These are phyloP conservation scores for Himalopsyche phryganea DNA, from an alignment of 1,140 invertebrate species.

Conservation along the genomic window DNA sequence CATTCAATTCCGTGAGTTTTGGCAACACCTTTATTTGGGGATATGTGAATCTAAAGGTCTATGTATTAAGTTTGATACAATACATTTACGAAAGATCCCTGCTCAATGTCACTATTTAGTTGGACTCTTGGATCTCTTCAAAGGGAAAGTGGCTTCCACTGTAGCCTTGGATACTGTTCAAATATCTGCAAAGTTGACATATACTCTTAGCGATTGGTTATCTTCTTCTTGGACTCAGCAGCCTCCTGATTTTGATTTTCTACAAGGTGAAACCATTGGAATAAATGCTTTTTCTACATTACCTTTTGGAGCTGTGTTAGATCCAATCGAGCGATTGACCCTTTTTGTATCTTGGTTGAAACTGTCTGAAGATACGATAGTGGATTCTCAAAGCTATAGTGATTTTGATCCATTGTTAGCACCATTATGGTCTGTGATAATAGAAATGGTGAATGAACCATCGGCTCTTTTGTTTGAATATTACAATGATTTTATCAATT, in stretches of 20 bases:
- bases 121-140: constrained; percentile 74
- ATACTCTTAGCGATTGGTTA: constrained; percentile 67
- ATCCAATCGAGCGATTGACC: constrained; percentile 74
- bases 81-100: constrained; percentile 80
- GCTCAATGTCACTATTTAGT: constrained; percentile 77
- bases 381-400: constrained; percentile 82
- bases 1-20: constrained; percentile 77
- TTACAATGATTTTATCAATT: constrained; percentile 22
- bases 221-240: constrained; percentile 62
- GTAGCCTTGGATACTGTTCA: constrained; percentile 62
- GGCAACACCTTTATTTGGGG: constrained; percentile 80
- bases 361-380: constrained; percentile 79
- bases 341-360: constrained; percentile 85
- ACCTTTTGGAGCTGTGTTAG: constrained; percentile 79
- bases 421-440: constrained; percentile 64
- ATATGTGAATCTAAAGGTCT: constrained; percentile 70
- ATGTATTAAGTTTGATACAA: constrained; percentile 81
- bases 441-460: constrained; percentile 17
- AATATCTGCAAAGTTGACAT: constrained; percentile 80
- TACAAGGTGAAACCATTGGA: constrained; percentile 57
- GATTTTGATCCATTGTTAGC: constrained; percentile 86
- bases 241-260: constrained; percentile 66
- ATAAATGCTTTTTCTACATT: constrained; percentile 56
- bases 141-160: constrained; percentile 69
- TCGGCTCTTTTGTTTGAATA: constrained; percentile 20